Evolutionary conservation across 2,113 vertebrate genomes (phyloP), one percentile per base, ranked within the genome.

Genomic region (Aplodontia rufa): DNA sequence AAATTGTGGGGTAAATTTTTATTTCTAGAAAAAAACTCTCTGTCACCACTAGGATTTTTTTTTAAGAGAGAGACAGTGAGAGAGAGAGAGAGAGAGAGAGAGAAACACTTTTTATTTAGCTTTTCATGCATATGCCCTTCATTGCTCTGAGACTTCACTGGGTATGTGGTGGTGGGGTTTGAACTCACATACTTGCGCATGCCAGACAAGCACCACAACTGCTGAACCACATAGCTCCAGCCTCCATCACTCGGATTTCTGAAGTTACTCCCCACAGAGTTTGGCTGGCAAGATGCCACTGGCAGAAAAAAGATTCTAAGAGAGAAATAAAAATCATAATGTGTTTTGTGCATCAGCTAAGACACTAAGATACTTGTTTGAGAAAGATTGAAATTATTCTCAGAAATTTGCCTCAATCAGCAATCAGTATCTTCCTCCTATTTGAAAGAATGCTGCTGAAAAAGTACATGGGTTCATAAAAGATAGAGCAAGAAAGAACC

Each of bases 191-290:
- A n/a, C n/a, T n/a, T n/a, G n/a, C n/a, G n/a, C n/a, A n/a, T n/a
- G n/a, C n/a, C n/a, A n/a, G n/a, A n/a, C n/a, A n/a, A n/a, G n/a
- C n/a, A n/a, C n/a, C n/a, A n/a, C n/a, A n/a, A n/a, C n/a, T n/a
- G n/a, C n/a, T n/a, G n/a, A n/a, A n/a, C n/a, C n/a, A n/a, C n/a
- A n/a, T n/a, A n/a, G n/a, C n/a, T n/a, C n/a, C n/a, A n/a, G n/a
- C n/a, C n/a, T n/a, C n/a, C n/a, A n/a, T 87, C 30, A 75, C 51
- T 95, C 85, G 35, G 2, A 93, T 97, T 97, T 93, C 30, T 19
- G 51, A 22, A 47, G 19, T 69, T 85, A 28, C 35, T 96, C 47
- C 60, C 26, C 79, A 40, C 55, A 88, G 80, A 66, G 19, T 4
- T 26, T 88, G 16, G 0, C 28, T 47, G 81, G 19, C 10, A 1